Conservation (phyloP, 2,888 invertebrate genomes). For the Lepidochitona cinerea region DNA sequence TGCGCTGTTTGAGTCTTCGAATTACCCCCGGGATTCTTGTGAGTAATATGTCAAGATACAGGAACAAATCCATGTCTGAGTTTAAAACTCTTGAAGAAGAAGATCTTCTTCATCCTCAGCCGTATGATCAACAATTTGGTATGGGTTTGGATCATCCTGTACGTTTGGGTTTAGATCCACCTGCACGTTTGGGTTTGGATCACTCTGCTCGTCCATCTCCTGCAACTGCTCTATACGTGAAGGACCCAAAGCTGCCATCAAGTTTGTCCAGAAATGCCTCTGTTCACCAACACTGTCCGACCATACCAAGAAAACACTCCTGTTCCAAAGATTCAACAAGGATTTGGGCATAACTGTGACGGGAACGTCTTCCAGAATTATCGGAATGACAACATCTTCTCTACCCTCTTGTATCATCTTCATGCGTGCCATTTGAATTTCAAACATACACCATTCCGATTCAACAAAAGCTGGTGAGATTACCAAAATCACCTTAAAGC, state of each 20-base stretch:
- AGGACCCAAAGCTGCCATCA: background rate
- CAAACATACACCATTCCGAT: conserved; percentile 3
- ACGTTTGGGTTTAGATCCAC: too few species aligned
- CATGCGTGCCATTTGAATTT: conserved; percentile 11
- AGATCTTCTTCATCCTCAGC: too few species aligned
- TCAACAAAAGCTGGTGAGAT: background rate
- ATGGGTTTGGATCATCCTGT: too few species aligned
- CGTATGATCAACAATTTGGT: too few species aligned
- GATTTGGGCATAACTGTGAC: background rate
- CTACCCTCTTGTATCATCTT: background rate
- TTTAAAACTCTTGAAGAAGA: too few species aligned
- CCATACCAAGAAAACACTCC: background rate
- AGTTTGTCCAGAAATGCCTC: background rate
- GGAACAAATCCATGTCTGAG: too few species aligned
- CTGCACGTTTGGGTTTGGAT: too few species aligned
- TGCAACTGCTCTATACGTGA: background rate
- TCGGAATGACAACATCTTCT: background rate
- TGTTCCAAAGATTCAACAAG: background rate
- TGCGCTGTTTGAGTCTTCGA: too few species aligned
- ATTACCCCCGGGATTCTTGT: too few species aligned
- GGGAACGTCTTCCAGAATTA: conserved; percentile 8
- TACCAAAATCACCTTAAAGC: background rate
- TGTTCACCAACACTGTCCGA: background rate
- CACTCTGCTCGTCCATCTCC: too few species aligned
- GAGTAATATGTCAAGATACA: too few species aligned